Conservation (phyloP, 2,888 invertebrate species). For the Panopea generosa region DNA sequence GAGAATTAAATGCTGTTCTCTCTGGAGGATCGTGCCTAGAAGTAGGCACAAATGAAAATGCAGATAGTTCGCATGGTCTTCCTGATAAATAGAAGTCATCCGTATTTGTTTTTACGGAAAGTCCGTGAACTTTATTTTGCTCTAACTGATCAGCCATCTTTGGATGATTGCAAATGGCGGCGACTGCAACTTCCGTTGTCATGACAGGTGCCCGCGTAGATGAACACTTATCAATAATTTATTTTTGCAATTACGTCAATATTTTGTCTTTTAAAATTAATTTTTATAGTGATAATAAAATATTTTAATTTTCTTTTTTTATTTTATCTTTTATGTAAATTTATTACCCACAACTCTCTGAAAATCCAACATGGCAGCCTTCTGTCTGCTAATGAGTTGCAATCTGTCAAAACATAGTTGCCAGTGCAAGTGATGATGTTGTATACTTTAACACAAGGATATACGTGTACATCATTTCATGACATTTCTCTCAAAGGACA, state of each 20-base stretch:
- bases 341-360: constrained; percentile 46
- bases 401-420: constrained; percentile 34
- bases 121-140: constrained; percentile 59
- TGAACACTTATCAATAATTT: too few species aligned
- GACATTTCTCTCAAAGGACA: too few species aligned
- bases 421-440: too few species aligned
- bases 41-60: constrained; percentile 83
- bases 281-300: too few species aligned
- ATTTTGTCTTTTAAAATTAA: too few species aligned
- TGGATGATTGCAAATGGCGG: constrained; percentile 28
- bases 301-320: background rate
- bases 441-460: too few species aligned
- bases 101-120: constrained; percentile 78
- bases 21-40: constrained; percentile 76
- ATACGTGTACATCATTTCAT: too few species aligned
- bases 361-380: constrained; percentile 66
- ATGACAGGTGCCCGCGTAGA: constrained; percentile 62
- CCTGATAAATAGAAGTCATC: constrained; percentile 80
- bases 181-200: constrained; percentile 67
- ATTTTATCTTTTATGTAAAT: constrained; percentile 36
- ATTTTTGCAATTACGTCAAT: too few species aligned
- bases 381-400: constrained; percentile 25
- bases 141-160: constrained; percentile 62
- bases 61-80: constrained; percentile 84
- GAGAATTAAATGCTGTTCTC: constrained; percentile 81